Evolutionary conservation across 2,113 vertebrate species (phyloP), one percentile per base, ranked within the genome.

Genomic region (Oryzias curvinotus): DNA sequence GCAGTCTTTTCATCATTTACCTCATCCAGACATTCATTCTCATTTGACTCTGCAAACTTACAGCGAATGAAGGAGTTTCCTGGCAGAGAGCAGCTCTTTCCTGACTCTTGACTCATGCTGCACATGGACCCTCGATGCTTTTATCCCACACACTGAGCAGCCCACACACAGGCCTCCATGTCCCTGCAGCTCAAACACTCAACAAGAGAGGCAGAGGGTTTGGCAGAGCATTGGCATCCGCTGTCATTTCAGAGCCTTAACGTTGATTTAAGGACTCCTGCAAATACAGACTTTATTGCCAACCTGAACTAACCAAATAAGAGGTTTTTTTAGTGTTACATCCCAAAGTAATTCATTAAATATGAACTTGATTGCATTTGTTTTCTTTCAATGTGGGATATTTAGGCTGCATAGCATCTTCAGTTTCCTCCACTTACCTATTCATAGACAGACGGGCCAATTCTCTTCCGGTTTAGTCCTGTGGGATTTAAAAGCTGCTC

Each of bases 61-160:
- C 18, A 49, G 47, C 58, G 25, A 16, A 19, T 21, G 7, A 52
- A 64, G 15, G 43, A 16, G 43, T 57, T 59, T 48, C 19, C 42
- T 30, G 13, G 69, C 45, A 63, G 47, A 52, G 19, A 61, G 70
- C 0, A 23, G 18, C 61, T 57, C 17, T 73, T 36, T 50, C 54
- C 61, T 52, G 36, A 57, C 62, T 61, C 50, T 64, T 52, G 25
- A 62, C 57, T 54, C 7, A 28, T 51, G 61, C 61, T 43, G 8
- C 19, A 52, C 43, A 18, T 3, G 21, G 63, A 68, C 58, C 63
- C 73, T 79, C 16, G 6, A 50, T 63, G 79, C 56, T 80, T 82
- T 78, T 73, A 73, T 73, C 75, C 75, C 73, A 67, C 80, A 45
- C 78, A 56, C 67, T 68, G 48, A 14, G 57, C 76, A 63, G 67